Conservation (phyloP, 1,140 invertebrate genomes). For the Drosophila saltans region DNA sequence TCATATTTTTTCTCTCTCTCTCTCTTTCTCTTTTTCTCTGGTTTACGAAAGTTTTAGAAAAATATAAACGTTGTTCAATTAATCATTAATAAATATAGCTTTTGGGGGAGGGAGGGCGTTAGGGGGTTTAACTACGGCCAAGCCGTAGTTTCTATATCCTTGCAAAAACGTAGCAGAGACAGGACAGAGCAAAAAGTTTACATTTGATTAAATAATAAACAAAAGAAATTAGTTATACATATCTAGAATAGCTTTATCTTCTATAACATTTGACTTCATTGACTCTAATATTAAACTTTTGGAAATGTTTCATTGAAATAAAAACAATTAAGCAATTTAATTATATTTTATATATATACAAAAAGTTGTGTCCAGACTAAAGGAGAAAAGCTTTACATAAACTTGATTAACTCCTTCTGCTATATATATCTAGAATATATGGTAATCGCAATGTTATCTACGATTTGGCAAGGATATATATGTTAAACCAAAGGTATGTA, state of each 20-base stretch:
- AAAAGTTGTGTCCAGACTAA: no score
- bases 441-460: not conserved
- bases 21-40: not conserved
- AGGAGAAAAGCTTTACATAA: no score
- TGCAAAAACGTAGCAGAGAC: not conserved
- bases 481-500: conserved; percentile 38
- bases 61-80: not conserved
- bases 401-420: no score
- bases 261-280: no score
- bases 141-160: not conserved
- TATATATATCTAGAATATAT: not conserved
- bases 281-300: no score
- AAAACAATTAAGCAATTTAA: no score
- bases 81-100: conserved; percentile 4
- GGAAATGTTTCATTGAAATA: no score
- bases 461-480: conserved; percentile 35
- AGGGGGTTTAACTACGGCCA: conserved; percentile 24
- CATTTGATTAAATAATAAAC: no score
- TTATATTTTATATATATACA: no score
- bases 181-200: no score
- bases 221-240: no score
- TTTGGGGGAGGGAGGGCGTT: not conserved
- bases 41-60: not conserved
- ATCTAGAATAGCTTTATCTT: no score
- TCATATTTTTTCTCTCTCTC: not conserved